Evolutionary conservation across 2,113 vertebrate genomes (phyloP).

Genomic region (Oncorhynchus masou): DNA sequence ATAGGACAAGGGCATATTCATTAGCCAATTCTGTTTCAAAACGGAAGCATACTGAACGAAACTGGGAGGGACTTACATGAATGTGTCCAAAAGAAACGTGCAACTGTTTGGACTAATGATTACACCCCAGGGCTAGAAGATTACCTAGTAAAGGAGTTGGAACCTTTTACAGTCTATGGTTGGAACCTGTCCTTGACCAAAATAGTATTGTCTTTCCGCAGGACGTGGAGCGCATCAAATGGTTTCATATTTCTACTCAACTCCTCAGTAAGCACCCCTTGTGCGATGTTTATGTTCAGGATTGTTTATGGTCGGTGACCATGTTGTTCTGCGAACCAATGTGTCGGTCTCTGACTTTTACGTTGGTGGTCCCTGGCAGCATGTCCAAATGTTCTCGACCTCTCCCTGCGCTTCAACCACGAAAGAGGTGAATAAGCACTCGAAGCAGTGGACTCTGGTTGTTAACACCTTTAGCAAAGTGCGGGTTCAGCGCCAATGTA

Average conservation of each 20-base stretch:
- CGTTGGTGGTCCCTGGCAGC: slow-evolving; percentile 26
- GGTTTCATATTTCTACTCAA: not conserved
- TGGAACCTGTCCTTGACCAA: not conserved
- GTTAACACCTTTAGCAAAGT: slow-evolving; percentile 81
- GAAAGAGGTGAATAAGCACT: slow-evolving; percentile 27
- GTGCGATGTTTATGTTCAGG: not conserved
- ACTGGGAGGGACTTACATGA: too few relatives aligned
- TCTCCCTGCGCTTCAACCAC: slow-evolving; percentile 14
- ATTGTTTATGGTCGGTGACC: not conserved
- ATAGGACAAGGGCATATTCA: too few relatives aligned
- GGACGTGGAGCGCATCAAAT: not conserved
- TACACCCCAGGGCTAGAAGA: not conserved
- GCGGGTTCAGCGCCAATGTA: slow-evolving; percentile 76
- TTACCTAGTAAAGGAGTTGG: not conserved
- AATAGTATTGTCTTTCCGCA: not conserved
- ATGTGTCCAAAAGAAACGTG: not conserved
- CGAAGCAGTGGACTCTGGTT: slow-evolving; percentile 74
- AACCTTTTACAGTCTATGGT: not conserved
- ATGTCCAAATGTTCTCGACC: slow-evolving; percentile 22
- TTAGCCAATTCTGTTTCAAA: too few relatives aligned
- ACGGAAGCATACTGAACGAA: too few relatives aligned
- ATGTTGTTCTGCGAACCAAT: slow-evolving; percentile 41
- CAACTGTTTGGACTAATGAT: too few relatives aligned
- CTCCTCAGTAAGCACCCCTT: not conserved
- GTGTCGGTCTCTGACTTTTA: slow-evolving; percentile 22